Evolutionary conservation across 1,140 invertebrate species (phyloP).

Genomic region (Temnothorax nylanderi): DNA sequence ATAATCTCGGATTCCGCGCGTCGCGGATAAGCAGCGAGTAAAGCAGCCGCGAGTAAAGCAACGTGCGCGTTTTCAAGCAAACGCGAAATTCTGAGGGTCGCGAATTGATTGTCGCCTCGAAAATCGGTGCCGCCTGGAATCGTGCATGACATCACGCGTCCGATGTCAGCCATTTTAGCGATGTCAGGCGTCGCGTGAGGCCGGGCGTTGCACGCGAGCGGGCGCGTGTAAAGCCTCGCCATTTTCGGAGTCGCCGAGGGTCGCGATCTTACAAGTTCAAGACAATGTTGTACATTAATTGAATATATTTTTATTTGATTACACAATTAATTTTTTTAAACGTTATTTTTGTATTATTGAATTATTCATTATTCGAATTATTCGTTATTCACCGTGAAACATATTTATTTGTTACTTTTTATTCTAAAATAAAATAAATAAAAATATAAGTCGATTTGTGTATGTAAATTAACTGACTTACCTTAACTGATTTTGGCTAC

Average conservation of each 20-base stretch:
- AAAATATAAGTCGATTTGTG: too few species aligned
- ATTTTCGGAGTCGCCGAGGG: constrained; percentile 21
- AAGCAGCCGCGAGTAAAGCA: not conserved
- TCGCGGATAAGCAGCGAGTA: not conserved
- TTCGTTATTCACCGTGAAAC: too few species aligned
- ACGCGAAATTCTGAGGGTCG: not conserved
- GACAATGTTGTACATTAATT: too few species aligned
- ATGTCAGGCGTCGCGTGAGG: not conserved
- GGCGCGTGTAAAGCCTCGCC: constrained; percentile 1
- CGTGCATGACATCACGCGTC: not conserved
- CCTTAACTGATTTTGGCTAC: too few species aligned
- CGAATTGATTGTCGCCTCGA: not conserved
- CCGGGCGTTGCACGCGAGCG: not conserved
- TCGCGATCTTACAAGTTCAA: not conserved
- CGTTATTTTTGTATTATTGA: too few species aligned
- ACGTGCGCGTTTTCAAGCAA: not conserved
- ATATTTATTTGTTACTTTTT: too few species aligned
- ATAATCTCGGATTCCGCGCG: not conserved
- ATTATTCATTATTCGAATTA: too few species aligned
- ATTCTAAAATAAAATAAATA: too few species aligned
- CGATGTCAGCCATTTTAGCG: constrained; percentile 32
- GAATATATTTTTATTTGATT: too few species aligned
- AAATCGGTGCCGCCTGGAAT: not conserved
- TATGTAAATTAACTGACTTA: too few species aligned
- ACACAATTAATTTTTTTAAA: too few species aligned